Conservation (phyloP, 2,113 vertebrate genomes). For the Hippocampus mohnikei region DNA sequence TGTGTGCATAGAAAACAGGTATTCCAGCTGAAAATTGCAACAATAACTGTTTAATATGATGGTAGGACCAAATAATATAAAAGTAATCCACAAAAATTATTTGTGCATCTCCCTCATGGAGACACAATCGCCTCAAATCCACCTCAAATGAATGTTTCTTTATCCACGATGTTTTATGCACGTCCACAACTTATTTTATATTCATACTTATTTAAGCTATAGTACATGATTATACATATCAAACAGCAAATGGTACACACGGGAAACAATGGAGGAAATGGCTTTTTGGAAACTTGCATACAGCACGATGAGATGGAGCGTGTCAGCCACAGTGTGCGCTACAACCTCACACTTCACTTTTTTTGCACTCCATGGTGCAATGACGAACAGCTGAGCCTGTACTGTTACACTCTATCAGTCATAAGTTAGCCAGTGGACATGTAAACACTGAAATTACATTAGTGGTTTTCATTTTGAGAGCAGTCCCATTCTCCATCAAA, state of each 20-base stretch:
- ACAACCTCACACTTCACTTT: conserved; percentile 14
- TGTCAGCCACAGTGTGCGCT: conserved; percentile 22
- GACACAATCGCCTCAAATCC: conserved; percentile 44
- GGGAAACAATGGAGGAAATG: conserved; percentile 19
- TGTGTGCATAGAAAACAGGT: background rate
- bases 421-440: conserved; percentile 62
- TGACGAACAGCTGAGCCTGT: conserved; percentile 21
- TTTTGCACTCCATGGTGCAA: conserved; percentile 23
- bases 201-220: conserved; percentile 55
- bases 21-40: conserved; percentile 43
- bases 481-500: background rate
- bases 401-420: conserved; percentile 31
- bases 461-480: conserved; percentile 26
- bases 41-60: conserved; percentile 71
- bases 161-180: conserved; percentile 40
- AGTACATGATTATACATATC: conserved; percentile 67
- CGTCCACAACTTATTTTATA: conserved; percentile 45
- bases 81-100: conserved; percentile 66
- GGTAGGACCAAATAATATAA: conserved; percentile 70
- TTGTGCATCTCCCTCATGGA: conserved; percentile 41
- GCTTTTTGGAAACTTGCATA: conserved; percentile 53
- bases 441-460: conserved; percentile 25
- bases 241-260: conserved; percentile 52
- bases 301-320: conserved; percentile 34
- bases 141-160: conserved; percentile 38